These are phyloP conservation scores for Jordanella pulchra DNA, from an alignment of 2,797 vertebrate genomes.

Conservation along the genomic window DNA sequence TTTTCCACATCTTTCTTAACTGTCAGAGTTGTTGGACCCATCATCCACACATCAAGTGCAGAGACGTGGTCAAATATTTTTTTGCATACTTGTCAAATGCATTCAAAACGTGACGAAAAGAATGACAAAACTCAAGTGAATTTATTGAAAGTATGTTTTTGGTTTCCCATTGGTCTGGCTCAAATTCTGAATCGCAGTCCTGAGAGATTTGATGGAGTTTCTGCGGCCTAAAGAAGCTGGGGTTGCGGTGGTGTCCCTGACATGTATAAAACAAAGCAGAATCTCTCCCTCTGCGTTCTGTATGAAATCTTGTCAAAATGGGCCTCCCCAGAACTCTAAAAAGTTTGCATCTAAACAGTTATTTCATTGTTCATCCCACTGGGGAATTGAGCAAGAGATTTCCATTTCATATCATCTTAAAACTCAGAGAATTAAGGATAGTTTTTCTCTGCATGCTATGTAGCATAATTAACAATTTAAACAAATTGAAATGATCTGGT, in stretches of 20 bases:
- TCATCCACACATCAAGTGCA: conserved; percentile 5
- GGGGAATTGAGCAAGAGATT: conserved; percentile 28
- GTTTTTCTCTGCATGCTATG: neutral
- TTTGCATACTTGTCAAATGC: neutral
- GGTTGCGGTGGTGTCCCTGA: conserved; percentile 23
- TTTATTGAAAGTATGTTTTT: neutral
- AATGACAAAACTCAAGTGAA: conserved; percentile 21
- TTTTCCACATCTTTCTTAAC: neutral
- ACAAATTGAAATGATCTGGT: neutral
- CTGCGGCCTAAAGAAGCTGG: conserved; percentile 3
- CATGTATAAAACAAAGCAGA: conserved; percentile 34
- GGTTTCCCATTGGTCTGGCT: conserved; percentile 8
- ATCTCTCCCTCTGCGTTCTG: conserved; percentile 24
- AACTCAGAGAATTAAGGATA: neutral
- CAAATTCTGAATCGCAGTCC: conserved; percentile 3
- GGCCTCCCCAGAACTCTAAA: conserved; percentile 37
- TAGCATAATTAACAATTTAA: neutral
- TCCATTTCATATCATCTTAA: neutral
- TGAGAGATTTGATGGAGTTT: conserved; percentile 1
- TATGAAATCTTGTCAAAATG: conserved; percentile 56
- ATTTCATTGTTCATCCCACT: conserved; percentile 52
- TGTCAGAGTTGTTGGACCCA: neutral
- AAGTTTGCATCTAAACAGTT: conserved; percentile 52
- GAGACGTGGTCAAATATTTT: neutral
- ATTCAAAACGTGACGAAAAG: neutral